Conservation (phyloP, 1,140 invertebrate genomes). For the Drosophila carrolli region DNA sequence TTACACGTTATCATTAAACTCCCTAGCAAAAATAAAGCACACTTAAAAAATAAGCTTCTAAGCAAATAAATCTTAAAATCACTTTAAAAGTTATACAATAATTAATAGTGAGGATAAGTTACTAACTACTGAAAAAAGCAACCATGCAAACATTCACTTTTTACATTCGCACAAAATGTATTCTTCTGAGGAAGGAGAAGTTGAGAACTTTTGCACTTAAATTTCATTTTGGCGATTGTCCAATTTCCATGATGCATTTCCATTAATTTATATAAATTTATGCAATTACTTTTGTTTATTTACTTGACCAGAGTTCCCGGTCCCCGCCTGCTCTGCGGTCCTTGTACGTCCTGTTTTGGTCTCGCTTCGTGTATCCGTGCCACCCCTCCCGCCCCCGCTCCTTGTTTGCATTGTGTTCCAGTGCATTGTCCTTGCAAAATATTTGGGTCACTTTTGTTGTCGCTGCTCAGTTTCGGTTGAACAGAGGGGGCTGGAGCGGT, state of each 20-base stretch:
- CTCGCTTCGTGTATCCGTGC: conserved; percentile 16
- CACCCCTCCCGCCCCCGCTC: conserved; percentile 7
- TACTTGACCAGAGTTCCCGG: conserved; percentile 58
- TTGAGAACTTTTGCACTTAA: conserved; percentile 68
- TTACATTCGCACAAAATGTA: neutral
- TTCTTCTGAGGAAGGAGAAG: conserved; percentile 11
- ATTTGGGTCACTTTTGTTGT: conserved; percentile 81
- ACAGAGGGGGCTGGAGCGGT: neutral
- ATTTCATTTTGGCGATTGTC: conserved; percentile 59
- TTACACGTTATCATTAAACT: neutral
- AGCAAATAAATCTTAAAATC: neutral
- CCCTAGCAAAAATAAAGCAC: neutral
- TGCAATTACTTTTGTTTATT: conserved; percentile 82
- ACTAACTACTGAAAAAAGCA: neutral
- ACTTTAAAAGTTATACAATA: conserved; percentile 15
- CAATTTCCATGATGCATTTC: conserved; percentile 75
- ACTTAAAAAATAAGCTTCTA: neutral
- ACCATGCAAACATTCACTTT: conserved; percentile 20
- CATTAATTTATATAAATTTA: conserved; percentile 82
- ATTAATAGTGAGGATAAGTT: neutral
- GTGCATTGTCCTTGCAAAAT: conserved; percentile 81
- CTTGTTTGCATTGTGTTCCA: conserved; percentile 68
- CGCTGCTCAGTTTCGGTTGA: conserved; percentile 65
- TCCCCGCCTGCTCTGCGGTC: conserved; percentile 17
- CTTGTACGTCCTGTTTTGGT: conserved; percentile 29